A percentile compares a stretch with the other conserved stretches of the same genome.
These are phyloP conservation scores for Cryptophagus acutangulus DNA, from an alignment of 2,888 invertebrate genomes.

Conservation along the genomic window DNA sequence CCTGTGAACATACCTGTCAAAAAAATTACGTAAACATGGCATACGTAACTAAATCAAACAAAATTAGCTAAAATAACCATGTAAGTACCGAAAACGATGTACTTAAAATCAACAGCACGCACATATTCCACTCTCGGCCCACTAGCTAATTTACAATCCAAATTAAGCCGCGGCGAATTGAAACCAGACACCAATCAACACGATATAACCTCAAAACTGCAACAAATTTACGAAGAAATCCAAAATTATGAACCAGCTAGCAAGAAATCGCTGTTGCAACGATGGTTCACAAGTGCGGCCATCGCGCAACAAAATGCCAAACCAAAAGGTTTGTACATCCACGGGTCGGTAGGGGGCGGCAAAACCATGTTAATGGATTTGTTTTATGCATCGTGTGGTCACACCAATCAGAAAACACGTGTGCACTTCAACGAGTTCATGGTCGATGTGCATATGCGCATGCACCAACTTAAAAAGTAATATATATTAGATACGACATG, in stretches of 20 bases:
- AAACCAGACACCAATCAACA: constrained; percentile 68
- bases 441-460: constrained; percentile 88
- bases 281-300: constrained; percentile 34
- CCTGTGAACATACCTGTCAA: no score
- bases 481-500: constrained; percentile 47
- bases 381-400: constrained; percentile 80
- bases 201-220: constrained; percentile 60
- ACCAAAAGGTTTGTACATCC: constrained; percentile 82
- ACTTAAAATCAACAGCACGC: no score
- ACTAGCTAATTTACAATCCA: constrained; percentile 50
- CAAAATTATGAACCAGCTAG: constrained; percentile 55
- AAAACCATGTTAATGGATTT: constrained; percentile 99
- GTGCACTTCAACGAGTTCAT: constrained; percentile 98
- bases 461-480: constrained; percentile 76
- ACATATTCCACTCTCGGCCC: no score
- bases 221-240: constrained; percentile 63
- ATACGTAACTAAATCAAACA: no score
- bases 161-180: constrained; percentile 57
- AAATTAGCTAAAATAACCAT: no score
- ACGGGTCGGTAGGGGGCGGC: constrained; percentile 90
- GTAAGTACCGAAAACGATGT: no score
- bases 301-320: constrained; percentile 40
- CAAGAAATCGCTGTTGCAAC: constrained; percentile 45
- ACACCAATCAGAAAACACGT: constrained; percentile 63
- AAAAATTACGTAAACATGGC: no score